Percentiles rank a stretch among this genome's conserved stretches.
phyloP scores from a whole-genome alignment of 1,140 invertebrate genomes.

The Triops longicaudatus region DNA sequence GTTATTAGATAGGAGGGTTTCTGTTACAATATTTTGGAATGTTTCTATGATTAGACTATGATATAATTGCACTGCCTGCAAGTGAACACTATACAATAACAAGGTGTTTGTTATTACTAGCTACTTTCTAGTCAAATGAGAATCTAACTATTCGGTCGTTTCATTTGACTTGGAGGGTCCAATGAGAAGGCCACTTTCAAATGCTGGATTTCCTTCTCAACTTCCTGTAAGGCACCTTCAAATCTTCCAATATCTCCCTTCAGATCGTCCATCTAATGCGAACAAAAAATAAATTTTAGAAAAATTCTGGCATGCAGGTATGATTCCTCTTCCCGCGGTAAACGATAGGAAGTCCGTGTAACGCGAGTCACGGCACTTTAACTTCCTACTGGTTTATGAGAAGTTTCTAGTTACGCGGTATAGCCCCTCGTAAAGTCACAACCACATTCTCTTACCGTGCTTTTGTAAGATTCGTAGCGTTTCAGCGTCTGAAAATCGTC shows the following conservation, averaged over 20 bases:
- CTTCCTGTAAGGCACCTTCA: neutral
- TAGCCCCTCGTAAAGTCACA: neutral
- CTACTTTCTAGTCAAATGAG: neutral
- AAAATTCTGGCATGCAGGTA: too few relatives aligned
- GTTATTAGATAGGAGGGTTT: neutral
- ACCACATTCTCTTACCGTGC: neutral
- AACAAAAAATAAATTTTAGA: neutral
- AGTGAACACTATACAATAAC: neutral
- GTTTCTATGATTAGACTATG: neutral
- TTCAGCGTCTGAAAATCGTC: neutral
- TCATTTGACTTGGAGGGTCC: conserved; percentile 14
- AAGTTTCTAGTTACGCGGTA: too few relatives aligned
- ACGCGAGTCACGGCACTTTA: too few relatives aligned
- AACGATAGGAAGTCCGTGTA: too few relatives aligned
- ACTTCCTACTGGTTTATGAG: too few relatives aligned
- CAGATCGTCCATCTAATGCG: neutral
- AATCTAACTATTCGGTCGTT: neutral
- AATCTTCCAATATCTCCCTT: neutral
- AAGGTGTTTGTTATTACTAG: neutral
- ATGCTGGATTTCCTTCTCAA: neutral
- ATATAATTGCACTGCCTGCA: conserved; percentile 11
- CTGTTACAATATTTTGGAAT: neutral
- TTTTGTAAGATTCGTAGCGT: neutral
- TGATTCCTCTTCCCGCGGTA: too few relatives aligned
- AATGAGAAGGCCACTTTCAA: conserved; percentile 1